Percentiles rank a stretch among this genome's conserved stretches.
Evolutionary conservation across 1,140 invertebrate species (phyloP).

Genomic region (Apocrypta bakeri): DNA sequence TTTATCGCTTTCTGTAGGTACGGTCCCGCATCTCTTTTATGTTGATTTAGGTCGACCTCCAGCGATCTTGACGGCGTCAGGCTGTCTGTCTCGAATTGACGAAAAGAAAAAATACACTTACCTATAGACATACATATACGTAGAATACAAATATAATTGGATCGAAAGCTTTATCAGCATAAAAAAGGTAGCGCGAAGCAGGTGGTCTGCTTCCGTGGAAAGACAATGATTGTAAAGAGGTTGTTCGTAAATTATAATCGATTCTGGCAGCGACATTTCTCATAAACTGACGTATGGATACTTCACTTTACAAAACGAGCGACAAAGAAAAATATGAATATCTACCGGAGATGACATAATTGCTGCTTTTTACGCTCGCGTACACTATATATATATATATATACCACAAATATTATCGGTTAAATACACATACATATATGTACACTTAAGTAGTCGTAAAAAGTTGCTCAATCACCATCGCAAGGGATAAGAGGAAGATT

Average conservation of each 20-base stretch:
- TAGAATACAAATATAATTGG: too few relatives aligned
- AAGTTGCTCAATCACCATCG: too few relatives aligned
- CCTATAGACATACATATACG: too few relatives aligned
- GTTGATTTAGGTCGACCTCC: conserved; percentile 9
- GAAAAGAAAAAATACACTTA: conserved; percentile 41
- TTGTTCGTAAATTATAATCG: background rate
- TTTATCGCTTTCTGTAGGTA: background rate
- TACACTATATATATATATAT: too few relatives aligned
- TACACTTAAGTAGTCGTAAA: too few relatives aligned
- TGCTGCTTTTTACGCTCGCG: background rate
- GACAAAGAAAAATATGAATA: background rate
- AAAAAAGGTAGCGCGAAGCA: background rate
- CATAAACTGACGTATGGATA: background rate
- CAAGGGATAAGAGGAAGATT: too few relatives aligned
- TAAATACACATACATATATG: too few relatives aligned
- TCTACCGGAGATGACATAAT: too few relatives aligned
- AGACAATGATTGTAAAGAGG: background rate
- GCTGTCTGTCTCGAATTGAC: background rate
- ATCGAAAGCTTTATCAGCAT: background rate
- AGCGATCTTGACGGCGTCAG: background rate
- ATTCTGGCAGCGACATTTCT: background rate
- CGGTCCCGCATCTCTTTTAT: background rate
- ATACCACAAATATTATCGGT: too few relatives aligned
- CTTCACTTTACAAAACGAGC: too few relatives aligned
- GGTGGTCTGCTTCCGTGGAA: background rate